Evolutionary conservation across 2,888 invertebrate species (phyloP), one percentile per base, ranked within the genome.

Genomic region (Macropis europaea): DNA sequence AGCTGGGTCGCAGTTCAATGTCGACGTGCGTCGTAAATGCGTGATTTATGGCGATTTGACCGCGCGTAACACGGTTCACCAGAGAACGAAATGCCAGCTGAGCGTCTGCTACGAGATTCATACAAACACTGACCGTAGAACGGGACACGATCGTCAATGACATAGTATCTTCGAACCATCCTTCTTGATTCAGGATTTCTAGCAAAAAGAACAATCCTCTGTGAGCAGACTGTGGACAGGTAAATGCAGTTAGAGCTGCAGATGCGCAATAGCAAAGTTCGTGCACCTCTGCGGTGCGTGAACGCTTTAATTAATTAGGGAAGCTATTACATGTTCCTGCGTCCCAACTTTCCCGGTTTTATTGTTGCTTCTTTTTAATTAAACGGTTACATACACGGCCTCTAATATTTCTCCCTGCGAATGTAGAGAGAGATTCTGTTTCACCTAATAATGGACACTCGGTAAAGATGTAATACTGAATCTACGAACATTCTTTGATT

Each of bases 281-380:
- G 52, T 56, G 56, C 45, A 48, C 50, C 13, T 24, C 3, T 38
- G 26, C 38, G 40, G 15, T 54, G 61, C 56, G 59, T 62, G 54
- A 56, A 68, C 69, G 67, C 42, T 70, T 73, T 82, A 81, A 81
- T 81, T 81, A 81, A 81, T 82, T 77, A 80, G 69, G 54, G 63
- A 74, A 74, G 64, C 71, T 62, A 79, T 77, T 79, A 73, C 64
- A 54, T 60, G 60, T 40, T 45, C 42, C 32, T 24, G 36, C 24
- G 43, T 30, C 24, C 47, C 28, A 45, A 47, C 63, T 73, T 63
- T 73, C 69, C 52, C 70, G 30, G 59, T 53, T 43, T 53, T 56
- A 61, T 54, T 52, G 48, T 43, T 50, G 36, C 43, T 54, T 24
- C 34, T n/a, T 48, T 69, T 69, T 61, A 75, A 71, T 79, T 71